Conservation (phyloP, 2,113 vertebrate species). For the Sebastes schlegelii region DNA sequence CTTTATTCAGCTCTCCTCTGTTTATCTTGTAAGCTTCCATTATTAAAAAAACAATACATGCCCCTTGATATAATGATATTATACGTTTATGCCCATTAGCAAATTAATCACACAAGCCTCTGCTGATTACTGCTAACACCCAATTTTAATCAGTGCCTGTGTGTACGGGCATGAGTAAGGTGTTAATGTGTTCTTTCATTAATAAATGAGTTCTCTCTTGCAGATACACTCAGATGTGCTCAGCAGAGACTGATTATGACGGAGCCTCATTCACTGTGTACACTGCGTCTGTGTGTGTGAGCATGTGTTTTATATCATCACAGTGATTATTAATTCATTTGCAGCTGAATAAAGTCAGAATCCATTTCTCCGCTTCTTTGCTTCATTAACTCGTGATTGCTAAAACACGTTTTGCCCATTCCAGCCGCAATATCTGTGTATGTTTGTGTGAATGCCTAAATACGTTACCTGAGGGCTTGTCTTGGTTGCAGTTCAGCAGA, state of each 20-base stretch:
- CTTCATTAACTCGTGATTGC: conserved; percentile 49
- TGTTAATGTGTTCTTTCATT: conserved; percentile 29
- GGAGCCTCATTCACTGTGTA: not conserved
- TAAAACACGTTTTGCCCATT: conserved; percentile 11
- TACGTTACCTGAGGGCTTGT: conserved; percentile 92
- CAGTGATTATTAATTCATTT: conserved; percentile 42
- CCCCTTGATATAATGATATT: conserved; percentile 19
- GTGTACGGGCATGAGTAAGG: not conserved
- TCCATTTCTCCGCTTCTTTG: conserved; percentile 28
- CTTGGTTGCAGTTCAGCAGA: conserved; percentile 91
- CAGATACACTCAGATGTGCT: conserved; percentile 22
- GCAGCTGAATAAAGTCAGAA: conserved; percentile 46
- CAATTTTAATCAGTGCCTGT: conserved; percentile 28
- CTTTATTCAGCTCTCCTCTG: not conserved
- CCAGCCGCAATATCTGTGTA: conserved; percentile 19
- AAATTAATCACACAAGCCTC: conserved; percentile 21
- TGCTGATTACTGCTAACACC: conserved; percentile 17
- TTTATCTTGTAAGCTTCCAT: not conserved
- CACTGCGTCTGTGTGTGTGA: not conserved
- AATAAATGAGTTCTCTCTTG: conserved; percentile 10
- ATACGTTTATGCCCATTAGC: conserved; percentile 24
- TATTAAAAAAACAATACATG: conserved; percentile 2
- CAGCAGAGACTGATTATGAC: conserved; percentile 31
- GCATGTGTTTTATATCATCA: conserved; percentile 32
- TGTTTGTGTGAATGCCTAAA: conserved; percentile 27